Base-by-base conservation (phyloP, 2,113 vertebrate genomes). In the Fregetta grallaria region DNA sequence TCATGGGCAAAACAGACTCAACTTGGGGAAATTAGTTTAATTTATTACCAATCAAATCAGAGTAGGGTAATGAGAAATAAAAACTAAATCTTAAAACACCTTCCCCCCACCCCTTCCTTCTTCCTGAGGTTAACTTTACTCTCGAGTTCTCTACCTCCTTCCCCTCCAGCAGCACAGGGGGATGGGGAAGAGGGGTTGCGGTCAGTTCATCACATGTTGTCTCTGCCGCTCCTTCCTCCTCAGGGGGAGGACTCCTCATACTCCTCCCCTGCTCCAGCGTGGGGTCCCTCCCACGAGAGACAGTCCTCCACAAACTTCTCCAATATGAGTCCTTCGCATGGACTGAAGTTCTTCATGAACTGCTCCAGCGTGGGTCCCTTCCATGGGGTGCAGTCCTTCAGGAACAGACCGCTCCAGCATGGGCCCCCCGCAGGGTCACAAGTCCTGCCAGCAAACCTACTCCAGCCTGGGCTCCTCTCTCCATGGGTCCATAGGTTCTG, bases 311-410 rank as follows among this genome's bases (percentile, higher is more conserved):
- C 6, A 7, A 61, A 17, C 58, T 61, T 25, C 10, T 16, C 22
- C 58, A 36, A 16, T 3, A 1, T 61, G 15, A 1, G 59, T 36
- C 23, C n/a, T 11, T 61, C n/a, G 15, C 59, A 38, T 0, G 1
- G n/a, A 15, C n/a, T 61, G 23, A n/a, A 61, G n/a, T 17, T 17
- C 58, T 25, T 61, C 58, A 16, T 0, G 4, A 61, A 61, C 58
- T 11, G 7, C n/a, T 36, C 62, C 29, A 21, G 6, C 6, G 0
- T 30, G 40, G 62, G 9, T 65, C 9, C 27, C 5, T 42, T 7
- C 19, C 38, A 30, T 0, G 1, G 13, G 13, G 19, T 14, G 29
- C 40, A 44, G 62, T 27, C 13, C 40, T 15, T 30, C 19, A 44
- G 13, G 40, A 15, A 21, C n/a, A 38, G 59, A 65, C 27, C 21